Conservation (phyloP, 2,888 invertebrate genomes). For the Mongoloraphidia duomilia region DNA sequence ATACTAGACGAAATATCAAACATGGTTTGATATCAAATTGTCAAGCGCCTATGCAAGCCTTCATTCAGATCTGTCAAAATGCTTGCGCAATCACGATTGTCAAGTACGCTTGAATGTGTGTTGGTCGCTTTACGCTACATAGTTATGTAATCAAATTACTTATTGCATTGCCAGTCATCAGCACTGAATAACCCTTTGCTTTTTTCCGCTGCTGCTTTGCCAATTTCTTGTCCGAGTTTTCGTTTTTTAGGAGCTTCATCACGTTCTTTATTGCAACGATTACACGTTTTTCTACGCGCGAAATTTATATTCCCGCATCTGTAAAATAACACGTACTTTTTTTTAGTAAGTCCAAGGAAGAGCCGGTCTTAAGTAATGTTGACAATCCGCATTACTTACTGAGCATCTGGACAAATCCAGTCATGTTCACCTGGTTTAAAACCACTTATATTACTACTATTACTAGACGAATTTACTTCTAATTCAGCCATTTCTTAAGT, state of each 20-base stretch:
- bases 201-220: conserved; percentile 96
- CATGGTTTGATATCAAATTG: no score
- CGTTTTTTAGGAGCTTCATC: conserved; percentile 45
- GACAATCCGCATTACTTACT: conserved; percentile 2
- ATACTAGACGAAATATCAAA: no score
- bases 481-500: conserved; percentile 2
- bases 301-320: conserved; percentile 90
- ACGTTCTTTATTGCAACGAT: conserved; percentile 73
- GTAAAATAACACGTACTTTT: conserved; percentile 13
- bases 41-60: no score
- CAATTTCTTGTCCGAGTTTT: conserved; percentile 90
- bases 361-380: background rate
- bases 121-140: no score
- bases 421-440: conserved; percentile 32
- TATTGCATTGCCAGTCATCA: conserved; percentile 99
- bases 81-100: no score
- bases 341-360: background rate
- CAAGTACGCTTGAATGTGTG: no score
- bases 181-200: conserved; percentile 91
- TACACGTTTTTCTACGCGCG: conserved; percentile 77
- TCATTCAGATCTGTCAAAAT: no score
- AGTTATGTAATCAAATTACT: conserved; percentile 29
- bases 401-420: conserved; percentile 49
- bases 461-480: background rate
- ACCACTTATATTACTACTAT: background rate